Percentiles rank a stretch among this genome's conserved stretches.
Conservation (phyloP, 2,888 invertebrate species). For the Drosophila monieri region DNA sequence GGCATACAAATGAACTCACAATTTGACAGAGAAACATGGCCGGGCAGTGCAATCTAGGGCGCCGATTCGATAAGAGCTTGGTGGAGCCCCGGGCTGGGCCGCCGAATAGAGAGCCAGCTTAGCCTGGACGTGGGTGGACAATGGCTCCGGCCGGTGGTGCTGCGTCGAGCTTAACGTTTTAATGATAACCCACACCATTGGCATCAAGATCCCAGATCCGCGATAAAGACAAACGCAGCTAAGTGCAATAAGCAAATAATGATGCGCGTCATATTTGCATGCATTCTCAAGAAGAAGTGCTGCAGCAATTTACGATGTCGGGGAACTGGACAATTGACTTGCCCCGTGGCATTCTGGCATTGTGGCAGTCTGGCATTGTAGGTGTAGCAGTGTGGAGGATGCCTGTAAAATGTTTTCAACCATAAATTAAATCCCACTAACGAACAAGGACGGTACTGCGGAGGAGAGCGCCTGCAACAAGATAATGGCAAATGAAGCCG, state of each 20-base stretch:
- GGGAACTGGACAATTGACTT: conserved; percentile 67
- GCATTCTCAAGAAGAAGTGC: conserved; percentile 26
- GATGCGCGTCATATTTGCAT: conserved; percentile 67
- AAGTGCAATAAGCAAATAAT: conserved; percentile 71
- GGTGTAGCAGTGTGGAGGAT: conserved; percentile 33
- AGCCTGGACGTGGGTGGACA: conserved; percentile 19
- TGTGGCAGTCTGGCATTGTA: conserved; percentile 34
- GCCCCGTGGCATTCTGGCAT: conserved; percentile 52
- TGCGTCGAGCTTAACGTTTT: conserved; percentile 47
- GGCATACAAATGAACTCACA: conserved; percentile 62
- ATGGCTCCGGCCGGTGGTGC: conserved; percentile 24
- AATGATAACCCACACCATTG: conserved; percentile 43
- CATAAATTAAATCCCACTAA: conserved; percentile 73
- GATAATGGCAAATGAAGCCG: conserved; percentile 78
- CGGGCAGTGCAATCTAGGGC: conserved; percentile 50
- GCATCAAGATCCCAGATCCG: conserved; percentile 40
- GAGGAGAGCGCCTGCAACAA: conserved; percentile 32
- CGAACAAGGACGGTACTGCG: conserved; percentile 53
- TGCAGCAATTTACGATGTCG: conserved; percentile 54
- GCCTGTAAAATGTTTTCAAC: conserved; percentile 53
- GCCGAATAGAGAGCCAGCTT: neutral
- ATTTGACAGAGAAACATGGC: conserved; percentile 66
- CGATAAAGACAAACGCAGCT: conserved; percentile 66
- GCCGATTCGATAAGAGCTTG: conserved; percentile 11
- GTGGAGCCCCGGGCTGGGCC: neutral